Base-by-base conservation (phyloP, 2,888 invertebrate genomes). In the Acronicta aceris region DNA sequence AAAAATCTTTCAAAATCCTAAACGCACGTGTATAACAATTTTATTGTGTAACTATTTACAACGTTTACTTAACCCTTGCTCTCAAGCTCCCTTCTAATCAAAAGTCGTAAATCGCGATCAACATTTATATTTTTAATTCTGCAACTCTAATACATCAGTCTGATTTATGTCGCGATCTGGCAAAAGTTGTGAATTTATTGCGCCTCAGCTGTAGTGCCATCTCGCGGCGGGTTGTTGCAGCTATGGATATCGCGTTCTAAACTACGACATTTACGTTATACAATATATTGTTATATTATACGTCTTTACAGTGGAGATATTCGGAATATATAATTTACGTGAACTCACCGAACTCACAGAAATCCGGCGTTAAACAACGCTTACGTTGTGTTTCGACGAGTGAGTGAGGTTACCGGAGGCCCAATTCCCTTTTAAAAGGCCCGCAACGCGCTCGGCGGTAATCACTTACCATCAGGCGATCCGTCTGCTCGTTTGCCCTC, bases 41-140 rank as follows among this genome's bases (percentile, higher is more conserved):
- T 38, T 38, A 38, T 13, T 38, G 6, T 38, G 6, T n/a, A 38
- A 36, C 13, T 36, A 13, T 13, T 1, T 13, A 38, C n/a, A n/a
- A 6, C n/a, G 5, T n/a, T 1, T 4, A 1, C 38, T 1, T 38
- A 38, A 38, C 13, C 38, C 38, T n/a, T 38, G n/a, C 6, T 38
- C 38, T 13, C n/a, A 38, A n/a, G 5, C 38, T 48, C 58, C 45
- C 46, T 59, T 65, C 60, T 74, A 74, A 76, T 76, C 63, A 74
- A 55, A 56, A 41, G 36, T 48, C 74, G 69, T 79, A 79, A 79
- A 78, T 78, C 65, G 61, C 51, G 69, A 78, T 77, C 69, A 67
- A 78, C 80, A 81, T 81, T 77, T 73, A 84, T 83, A 83, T 86
- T 88, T 87, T 88, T 88, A 88, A 88, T 87, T 86, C 83, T 65